These are phyloP conservation scores for Tetrao urogallus DNA, from an alignment of 2,113 vertebrate genomes.

Conservation along the genomic window DNA sequence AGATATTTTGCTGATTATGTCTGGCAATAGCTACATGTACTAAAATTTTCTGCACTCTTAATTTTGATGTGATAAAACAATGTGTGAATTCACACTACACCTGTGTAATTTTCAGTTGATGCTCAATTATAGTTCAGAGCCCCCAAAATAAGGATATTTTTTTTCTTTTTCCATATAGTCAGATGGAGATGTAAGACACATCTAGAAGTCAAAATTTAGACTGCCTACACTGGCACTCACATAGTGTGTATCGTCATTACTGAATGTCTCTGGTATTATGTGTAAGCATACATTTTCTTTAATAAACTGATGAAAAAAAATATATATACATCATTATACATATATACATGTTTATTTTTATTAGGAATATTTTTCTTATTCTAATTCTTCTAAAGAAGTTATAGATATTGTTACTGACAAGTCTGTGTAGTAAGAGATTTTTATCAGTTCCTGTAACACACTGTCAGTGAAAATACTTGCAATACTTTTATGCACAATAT, in stretches of 20 bases:
- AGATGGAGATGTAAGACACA: not conserved
- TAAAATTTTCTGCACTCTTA: not conserved
- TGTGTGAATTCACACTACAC: not conserved
- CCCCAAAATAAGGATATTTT: not conserved
- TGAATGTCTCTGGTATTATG: not conserved
- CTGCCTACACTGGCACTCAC: not conserved
- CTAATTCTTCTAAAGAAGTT: not conserved
- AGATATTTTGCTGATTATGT: not conserved
- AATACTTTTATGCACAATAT: not conserved
- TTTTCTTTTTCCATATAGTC: not conserved
- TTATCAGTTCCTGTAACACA: rapidly evolving
- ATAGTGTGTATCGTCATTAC: not conserved
- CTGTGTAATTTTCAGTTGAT: not conserved
- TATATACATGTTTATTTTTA: not conserved
- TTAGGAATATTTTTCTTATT: not conserved
- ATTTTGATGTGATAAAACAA: not conserved
- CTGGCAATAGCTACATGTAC: not conserved
- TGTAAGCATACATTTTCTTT: not conserved
- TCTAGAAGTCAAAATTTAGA: not conserved
- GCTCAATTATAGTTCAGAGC: not conserved
- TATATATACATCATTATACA: not conserved
- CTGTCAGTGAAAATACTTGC: not conserved
- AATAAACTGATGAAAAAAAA: not conserved
- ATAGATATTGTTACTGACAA: not conserved
- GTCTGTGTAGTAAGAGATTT: not conserved